These are phyloP conservation scores for Melanerpes formicivorus DNA, from an alignment of 2,113 vertebrate species.

Conservation along the genomic window DNA sequence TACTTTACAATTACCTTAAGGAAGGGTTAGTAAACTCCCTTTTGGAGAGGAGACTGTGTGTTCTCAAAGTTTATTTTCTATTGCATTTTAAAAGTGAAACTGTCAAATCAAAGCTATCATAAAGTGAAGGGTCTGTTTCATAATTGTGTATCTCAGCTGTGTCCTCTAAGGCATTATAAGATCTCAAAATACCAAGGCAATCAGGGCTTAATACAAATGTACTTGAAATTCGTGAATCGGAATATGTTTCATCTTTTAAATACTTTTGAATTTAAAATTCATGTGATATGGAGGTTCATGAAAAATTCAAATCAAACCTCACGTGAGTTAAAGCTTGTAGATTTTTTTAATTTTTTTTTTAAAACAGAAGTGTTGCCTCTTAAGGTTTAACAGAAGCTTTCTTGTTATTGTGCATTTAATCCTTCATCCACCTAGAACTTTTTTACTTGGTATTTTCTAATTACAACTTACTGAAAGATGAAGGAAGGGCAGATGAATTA, in stretches of 20 bases:
- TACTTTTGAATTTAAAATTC: neutral
- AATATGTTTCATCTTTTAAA: neutral
- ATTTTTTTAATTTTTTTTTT: neutral
- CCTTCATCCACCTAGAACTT: neutral
- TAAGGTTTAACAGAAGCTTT: neutral
- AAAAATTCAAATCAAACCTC: neutral
- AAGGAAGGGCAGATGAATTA: neutral
- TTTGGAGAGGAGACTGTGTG: neutral
- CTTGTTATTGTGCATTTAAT: neutral
- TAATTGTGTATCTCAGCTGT: neutral
- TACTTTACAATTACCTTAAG: constrained; percentile 95
- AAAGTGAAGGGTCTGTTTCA: neutral
- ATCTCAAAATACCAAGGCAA: neutral
- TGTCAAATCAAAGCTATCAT: neutral
- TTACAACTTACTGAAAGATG: neutral
- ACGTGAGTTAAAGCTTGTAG: neutral
- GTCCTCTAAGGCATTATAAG: neutral
- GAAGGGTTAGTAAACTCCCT: constrained; percentile 87
- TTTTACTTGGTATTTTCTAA: neutral
- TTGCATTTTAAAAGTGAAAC: neutral
- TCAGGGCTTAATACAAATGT: neutral
- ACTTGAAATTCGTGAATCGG: neutral
- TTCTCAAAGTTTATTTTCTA: neutral
- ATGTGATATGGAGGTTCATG: neutral
- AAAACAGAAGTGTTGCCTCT: neutral